Base-by-base conservation (phyloP, 2,113 vertebrate species). In the Pomatorhinus ruficollis region DNA sequence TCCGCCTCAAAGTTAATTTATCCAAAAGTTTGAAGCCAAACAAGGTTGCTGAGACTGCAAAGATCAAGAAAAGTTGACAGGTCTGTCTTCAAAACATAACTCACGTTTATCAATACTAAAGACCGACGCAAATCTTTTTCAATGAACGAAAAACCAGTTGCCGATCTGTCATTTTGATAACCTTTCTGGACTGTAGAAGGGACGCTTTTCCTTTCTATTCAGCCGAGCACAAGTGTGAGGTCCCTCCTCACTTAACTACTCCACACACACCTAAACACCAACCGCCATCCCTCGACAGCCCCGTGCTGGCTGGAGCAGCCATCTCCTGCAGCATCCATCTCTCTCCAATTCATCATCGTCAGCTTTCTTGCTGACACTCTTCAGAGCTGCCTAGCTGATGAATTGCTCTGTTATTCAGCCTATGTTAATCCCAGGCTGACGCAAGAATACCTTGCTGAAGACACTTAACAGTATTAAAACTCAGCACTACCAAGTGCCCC, bases 381-480 rank as follows among this genome's bases (percentile, higher is more conserved):
- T 97, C 91, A 80, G 87, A 89, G 87, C 74, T 93, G 91, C 91
- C 93, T 22, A 5, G 49, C 63, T 97, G 93, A 98, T 91, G 78
- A 97, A 97, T 89, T 95, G 94, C 97, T 93, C 94, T 74, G 76
- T 95, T 97, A 97, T 96, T 97, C 97, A 95, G 70, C 87, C 90
- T 40, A 91, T 83, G 81, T 88, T 96, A 93, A 98, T 94, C 90
- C 33, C 7, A 96, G 84, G 84, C 78, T 91, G 91, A 95, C 0
- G 54, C 81, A 96, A 87, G 84, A 60, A 45, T 93, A 94, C 35
- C 77, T 91, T 88, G 83, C 83, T 77, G 72, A 81, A 97, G 93
- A 92, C 82, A 93, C 57, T 97, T 79, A 85, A 74, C 91, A 96
- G 92, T 61, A 96, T 83, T 94, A 98, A 97, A 96, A 86, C 72